Evolutionary conservation across 2,888 invertebrate species (phyloP), one percentile per base, ranked within the genome.

Genomic region (Drosophila gaucha): DNA sequence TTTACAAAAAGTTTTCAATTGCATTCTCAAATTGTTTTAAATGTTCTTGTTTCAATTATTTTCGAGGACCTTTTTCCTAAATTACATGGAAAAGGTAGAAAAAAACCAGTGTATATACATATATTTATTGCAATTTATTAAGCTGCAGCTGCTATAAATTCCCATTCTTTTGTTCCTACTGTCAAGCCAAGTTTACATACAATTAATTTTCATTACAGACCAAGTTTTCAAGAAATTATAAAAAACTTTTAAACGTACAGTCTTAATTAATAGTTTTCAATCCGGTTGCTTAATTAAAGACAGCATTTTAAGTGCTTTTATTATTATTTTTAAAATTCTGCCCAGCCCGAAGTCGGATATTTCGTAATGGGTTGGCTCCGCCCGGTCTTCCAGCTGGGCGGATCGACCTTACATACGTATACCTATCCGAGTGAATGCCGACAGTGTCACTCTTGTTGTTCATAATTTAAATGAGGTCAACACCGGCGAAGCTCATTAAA

Each of bases 401-500:
- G 44, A 39, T 14, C 46, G 77, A 59, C 76, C 63, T 57, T 65
- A 44, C 20, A 20, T 14, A 44, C 20, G 14, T 14, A 28, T 30
- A 35, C 4, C 30, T 10, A 8, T 16, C 2, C 9, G 20, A 38
- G 12, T 66, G 30, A 66, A 39, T 46, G 65, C 41, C 35, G 56
- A 47, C 64, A 44, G 49, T 65, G 72, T 47, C 58, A 46, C 46
- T 63, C 41, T 70, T 64, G 57, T 67, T 72, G 62, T 79, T 75
- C 49, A 78, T 80, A 83, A 68, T 71, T 76, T 54, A 64, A 83
- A 79, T 64, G 74, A 86, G 86, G 84, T 86, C 78, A 84, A 73
- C 74, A 63, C 60, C 68, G 80, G 58, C 50, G 63, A 64, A 83
- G 83, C 86, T 78, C 80, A 83, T 83, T 86, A 86, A 78, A 80